Conservation (phyloP, 2,888 invertebrate genomes). For the Drepanosiphum platanoidis region DNA sequence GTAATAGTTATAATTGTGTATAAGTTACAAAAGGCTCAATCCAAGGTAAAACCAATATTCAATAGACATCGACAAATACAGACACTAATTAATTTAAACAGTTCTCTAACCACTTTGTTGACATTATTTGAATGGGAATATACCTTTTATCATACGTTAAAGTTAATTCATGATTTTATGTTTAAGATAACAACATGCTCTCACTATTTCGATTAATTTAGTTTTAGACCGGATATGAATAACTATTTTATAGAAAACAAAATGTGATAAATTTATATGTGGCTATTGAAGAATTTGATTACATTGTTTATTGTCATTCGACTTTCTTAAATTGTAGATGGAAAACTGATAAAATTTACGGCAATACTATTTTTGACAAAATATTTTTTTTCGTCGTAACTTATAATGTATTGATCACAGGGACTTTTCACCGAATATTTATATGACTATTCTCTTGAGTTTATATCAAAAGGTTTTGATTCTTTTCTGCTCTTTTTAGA, state of each 20-base stretch:
- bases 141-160: background rate
- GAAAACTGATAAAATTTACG: too few species aligned
- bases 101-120: background rate
- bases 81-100: background rate
- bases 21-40: background rate
- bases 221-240: background rate
- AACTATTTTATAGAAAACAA: background rate
- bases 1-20: constrained; percentile 7
- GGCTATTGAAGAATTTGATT: too few species aligned
- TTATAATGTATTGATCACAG: too few species aligned
- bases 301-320: too few species aligned
- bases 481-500: too few species aligned
- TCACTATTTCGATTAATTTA: background rate
- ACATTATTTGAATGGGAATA: background rate
- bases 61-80: background rate
- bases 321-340: too few species aligned
- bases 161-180: background rate
- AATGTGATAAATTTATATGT: too few species aligned
- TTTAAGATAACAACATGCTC: background rate
- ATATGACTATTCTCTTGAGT: too few species aligned
- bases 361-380: too few species aligned
- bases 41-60: background rate
- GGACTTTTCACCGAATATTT: too few species aligned
- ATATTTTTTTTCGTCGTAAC: too few species aligned
- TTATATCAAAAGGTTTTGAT: too few species aligned